Evolutionary conservation across 2,113 vertebrate genomes (phyloP), one percentile per base, ranked within the genome.

Genomic region (Crotalus horridus): DNA sequence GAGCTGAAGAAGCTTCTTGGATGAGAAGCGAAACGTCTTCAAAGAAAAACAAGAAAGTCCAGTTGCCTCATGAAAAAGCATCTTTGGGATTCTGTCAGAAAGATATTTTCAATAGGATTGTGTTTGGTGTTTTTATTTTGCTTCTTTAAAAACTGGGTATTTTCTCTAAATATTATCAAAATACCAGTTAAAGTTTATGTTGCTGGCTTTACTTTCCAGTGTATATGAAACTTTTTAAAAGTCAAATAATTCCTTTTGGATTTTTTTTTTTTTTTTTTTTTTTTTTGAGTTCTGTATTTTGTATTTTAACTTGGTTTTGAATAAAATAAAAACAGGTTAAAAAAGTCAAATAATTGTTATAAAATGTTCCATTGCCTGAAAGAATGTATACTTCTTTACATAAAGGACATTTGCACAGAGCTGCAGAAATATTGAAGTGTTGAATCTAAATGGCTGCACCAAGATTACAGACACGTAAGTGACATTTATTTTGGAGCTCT

Each of bases 381-480:
- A 53, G 95, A 5, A 0, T 1, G 0, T 0, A 2, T 91, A 94
- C 96, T 94, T 95, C 89, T 39, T 91, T 96, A 88, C 0, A n/a
- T 94, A 20, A 93, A 99, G 99, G 97, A 99, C 98, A 0, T 99
- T 99, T 97, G 98, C 99, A 64, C 99, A 99, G 96, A 99, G 99
- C 97, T 99, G 99, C 98, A 98, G 99, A 61, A 99, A 99, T 93
- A 99, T 99, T 15, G 99, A 99, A 97, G 98, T 99, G 24, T 96
- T 99, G 93, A 99, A 99, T 96, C 97, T 99, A 48, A 99, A 99
- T 6, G 99, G 99, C 91, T 99, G 99, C 93, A 99, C 99, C 96
- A 99, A 99, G 98, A 99, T 99, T 95, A 99, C 99, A 55, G 99
- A 99, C 59, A 98, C 98, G 99, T 99, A 94, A 97, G 98, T 98